Conservation (phyloP, 2,797 vertebrate genomes). For the Oryzias dopingdopingensis region DNA sequence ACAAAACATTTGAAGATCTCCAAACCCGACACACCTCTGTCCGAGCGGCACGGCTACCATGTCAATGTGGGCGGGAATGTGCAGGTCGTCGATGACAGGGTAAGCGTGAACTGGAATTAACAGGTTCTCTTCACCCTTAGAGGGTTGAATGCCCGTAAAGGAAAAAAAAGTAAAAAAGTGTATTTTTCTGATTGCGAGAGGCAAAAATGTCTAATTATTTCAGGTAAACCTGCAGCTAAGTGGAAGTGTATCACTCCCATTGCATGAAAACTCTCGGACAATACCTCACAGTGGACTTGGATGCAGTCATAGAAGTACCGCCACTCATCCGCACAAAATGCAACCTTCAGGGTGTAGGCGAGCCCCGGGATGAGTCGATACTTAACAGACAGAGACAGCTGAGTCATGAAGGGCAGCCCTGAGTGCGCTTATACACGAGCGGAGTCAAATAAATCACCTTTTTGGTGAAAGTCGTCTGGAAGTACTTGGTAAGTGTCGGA, state of each 20-base stretch:
- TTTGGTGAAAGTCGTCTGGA: conserved; percentile 87
- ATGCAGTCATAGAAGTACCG: conserved; percentile 92
- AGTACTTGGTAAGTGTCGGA: conserved; percentile 87
- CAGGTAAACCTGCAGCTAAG: conserved; percentile 3
- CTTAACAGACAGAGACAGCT: conserved; percentile 64
- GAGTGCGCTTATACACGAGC: conserved; percentile 16
- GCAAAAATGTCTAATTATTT: conserved; percentile 11
- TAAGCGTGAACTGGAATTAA: conserved; percentile 90
- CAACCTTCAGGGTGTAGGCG: conserved; percentile 77
- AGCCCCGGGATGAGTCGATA: conserved; percentile 87
- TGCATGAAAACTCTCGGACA: background rate
- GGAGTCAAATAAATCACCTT: conserved; percentile 71
- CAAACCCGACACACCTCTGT: conserved; percentile 78
- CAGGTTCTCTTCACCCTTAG: conserved; percentile 83
- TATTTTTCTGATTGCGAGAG: background rate
- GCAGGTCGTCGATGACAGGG: conserved; percentile 82
- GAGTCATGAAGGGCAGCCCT: conserved; percentile 16
- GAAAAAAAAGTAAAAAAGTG: conserved; percentile 6
- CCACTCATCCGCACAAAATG: conserved; percentile 90
- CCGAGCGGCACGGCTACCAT: conserved; percentile 83
- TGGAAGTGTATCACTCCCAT: background rate
- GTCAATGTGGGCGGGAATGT: conserved; percentile 85
- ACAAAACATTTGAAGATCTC: conserved; percentile 5
- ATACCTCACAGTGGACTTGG: conserved; percentile 88
- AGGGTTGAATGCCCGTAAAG: conserved; percentile 21